phyloP scores from a whole-genome alignment of 2,888 invertebrate genomes.

The Caenorhabditis japonica region DNA sequence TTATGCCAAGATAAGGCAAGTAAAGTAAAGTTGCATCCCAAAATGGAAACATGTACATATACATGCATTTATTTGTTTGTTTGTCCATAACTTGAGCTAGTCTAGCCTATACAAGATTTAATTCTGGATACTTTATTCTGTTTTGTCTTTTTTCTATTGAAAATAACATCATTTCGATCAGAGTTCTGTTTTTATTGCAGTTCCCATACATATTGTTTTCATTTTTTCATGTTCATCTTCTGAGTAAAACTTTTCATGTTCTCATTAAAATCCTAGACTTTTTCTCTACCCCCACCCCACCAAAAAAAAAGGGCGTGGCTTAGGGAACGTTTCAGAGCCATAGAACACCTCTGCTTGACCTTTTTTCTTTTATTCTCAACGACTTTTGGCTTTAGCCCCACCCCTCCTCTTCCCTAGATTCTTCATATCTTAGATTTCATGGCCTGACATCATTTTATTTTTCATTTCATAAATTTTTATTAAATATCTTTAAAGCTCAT shows the following conservation, averaged over 20 bases:
- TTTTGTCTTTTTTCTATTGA: too few relatives aligned
- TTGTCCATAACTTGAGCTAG: too few relatives aligned
- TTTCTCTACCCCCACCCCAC: neutral
- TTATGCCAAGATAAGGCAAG: too few relatives aligned
- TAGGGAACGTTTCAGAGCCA: conserved; percentile 34
- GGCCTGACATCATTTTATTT: conserved; percentile 43
- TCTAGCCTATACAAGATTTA: too few relatives aligned
- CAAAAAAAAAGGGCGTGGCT: conserved; percentile 23
- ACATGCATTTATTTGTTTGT: too few relatives aligned
- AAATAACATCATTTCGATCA: too few relatives aligned
- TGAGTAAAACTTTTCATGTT: too few relatives aligned
- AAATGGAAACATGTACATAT: too few relatives aligned
- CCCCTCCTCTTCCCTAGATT: neutral
- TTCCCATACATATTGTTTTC: neutral
- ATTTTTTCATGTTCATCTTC: neutral
- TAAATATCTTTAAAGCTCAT: conserved; percentile 22
- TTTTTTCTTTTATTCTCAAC: conserved; percentile 16
- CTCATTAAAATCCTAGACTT: too few relatives aligned
- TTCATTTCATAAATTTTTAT: conserved; percentile 7
- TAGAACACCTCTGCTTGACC: conserved; percentile 36
- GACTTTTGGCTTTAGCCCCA: conserved; percentile 8
- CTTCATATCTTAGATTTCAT: neutral
- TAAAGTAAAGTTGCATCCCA: too few relatives aligned
- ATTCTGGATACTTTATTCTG: too few relatives aligned
- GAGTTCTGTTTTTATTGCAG: neutral